Percentiles rank a stretch among this genome's conserved stretches.
These are phyloP conservation scores for Philopotamus ludificatus DNA, from an alignment of 1,140 invertebrate genomes.

Conservation along the genomic window DNA sequence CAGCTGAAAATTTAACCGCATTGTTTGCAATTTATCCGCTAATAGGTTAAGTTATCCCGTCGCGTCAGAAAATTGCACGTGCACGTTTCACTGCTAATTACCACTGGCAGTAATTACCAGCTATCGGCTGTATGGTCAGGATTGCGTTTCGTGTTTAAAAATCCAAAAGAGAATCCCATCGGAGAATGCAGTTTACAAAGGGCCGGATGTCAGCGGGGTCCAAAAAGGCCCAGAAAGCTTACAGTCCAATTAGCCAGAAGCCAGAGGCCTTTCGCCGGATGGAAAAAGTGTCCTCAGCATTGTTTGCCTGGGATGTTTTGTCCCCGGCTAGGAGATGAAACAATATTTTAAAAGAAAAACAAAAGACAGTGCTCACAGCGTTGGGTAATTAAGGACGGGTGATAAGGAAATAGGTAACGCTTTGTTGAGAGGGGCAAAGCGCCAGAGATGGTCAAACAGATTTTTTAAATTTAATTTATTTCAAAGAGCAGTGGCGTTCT, in stretches of 20 bases:
- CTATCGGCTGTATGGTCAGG: no score
- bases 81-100: no score
- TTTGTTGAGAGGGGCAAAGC: background rate
- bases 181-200: background rate
- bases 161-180: background rate
- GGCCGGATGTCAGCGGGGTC: conserved; percentile 11
- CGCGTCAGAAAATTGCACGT: background rate
- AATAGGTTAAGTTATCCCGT: background rate
- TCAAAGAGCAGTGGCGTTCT: no score
- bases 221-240: conserved; percentile 21
- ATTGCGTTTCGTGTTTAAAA: no score
- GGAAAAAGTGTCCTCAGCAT: conserved; percentile 10
- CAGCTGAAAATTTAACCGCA: no score
- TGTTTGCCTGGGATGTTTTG: conserved; percentile 1
- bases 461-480: no score
- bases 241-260: conserved; percentile 23
- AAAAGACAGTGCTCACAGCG: background rate
- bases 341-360: conserved; percentile 19
- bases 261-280: background rate
- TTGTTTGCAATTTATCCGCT: background rate
- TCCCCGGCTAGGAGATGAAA: conserved; percentile 1
- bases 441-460: no score
- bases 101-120: no score
- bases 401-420: conserved; percentile 20
- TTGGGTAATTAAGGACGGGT: conserved; percentile 11